A percentile compares a stretch with the other conserved stretches of the same genome.
phyloP scores from a whole-genome alignment of 2,888 invertebrate species.

The Antheraea yamamai region DNA sequence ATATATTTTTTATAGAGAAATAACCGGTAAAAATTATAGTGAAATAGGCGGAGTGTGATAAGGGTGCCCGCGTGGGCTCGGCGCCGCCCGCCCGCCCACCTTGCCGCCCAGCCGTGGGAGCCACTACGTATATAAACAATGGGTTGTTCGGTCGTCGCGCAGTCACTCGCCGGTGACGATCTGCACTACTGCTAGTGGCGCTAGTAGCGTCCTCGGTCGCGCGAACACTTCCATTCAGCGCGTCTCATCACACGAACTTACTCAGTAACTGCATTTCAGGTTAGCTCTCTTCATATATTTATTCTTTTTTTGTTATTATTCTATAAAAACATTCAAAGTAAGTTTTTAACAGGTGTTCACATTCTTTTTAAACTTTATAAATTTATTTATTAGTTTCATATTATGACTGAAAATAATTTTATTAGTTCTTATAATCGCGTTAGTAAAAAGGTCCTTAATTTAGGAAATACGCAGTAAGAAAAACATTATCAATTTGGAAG shows the following conservation, averaged over 20 bases:
- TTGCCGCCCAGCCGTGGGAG: constrained; percentile 4
- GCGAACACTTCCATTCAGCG: not conserved
- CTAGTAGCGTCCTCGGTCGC: not conserved
- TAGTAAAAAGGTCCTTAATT: no score
- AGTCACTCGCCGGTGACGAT: constrained; percentile 4
- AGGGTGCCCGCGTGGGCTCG: not conserved
- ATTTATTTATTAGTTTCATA: no score
- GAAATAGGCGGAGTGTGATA: constrained; percentile 5
- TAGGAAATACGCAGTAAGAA: no score
- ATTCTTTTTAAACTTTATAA: no score
- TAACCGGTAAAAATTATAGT: not conserved
- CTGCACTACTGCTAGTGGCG: not conserved
- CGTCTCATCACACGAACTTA: not conserved
- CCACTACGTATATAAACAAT: constrained; percentile 4
- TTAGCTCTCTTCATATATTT: not conserved
- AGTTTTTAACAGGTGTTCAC: not conserved
- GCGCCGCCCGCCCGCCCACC: constrained; percentile 7
- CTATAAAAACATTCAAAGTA: not conserved
- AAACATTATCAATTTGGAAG: no score
- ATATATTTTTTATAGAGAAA: not conserved
- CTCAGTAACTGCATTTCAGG: not conserved
- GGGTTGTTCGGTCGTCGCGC: not conserved
- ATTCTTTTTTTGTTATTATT: not conserved
- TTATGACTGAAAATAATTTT: not conserved
- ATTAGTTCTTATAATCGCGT: not conserved